phyloP scores from a whole-genome alignment of 2,888 invertebrate genomes.

The Eumerus sabulonum region DNA sequence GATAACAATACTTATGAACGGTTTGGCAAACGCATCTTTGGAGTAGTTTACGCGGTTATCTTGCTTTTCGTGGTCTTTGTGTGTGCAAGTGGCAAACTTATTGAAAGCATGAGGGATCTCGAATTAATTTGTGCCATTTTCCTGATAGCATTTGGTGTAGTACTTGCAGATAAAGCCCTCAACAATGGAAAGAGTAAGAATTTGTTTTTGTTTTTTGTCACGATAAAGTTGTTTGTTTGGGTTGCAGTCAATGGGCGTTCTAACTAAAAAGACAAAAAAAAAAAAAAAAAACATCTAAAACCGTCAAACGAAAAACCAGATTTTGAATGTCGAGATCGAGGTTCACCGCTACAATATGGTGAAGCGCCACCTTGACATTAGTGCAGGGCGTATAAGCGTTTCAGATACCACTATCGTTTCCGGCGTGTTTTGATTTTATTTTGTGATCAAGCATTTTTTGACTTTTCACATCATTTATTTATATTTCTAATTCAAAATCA shows the following conservation, averaged over 20 bases:
- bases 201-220: conserved; percentile 8
- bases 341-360: not conserved
- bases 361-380: conserved; percentile 13
- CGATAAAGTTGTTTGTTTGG: not conserved
- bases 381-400: not conserved
- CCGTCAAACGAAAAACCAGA: not conserved
- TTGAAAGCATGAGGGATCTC: conserved; percentile 19
- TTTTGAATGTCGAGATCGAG: conserved; percentile 17
- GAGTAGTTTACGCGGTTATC: not conserved
- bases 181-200: conserved; percentile 57
- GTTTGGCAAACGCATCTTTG: conserved; percentile 1
- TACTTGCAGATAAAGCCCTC: conserved; percentile 30
- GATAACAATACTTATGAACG: conserved; percentile 26
- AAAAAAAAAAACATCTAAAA: too few relatives aligned
- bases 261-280: not conserved
- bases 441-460: too few relatives aligned
- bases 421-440: too few relatives aligned
- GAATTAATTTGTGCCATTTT: conserved; percentile 15
- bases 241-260: conserved; percentile 33
- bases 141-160: conserved; percentile 21
- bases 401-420: not conserved
- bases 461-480: not conserved
- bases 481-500: not conserved
- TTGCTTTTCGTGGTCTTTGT: not conserved
- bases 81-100: conserved; percentile 6